Percentiles rank a stretch among this genome's conserved stretches.
These are phyloP conservation scores for Cheiracanthium punctorium DNA, from an alignment of 2,888 invertebrate species.

Conservation along the genomic window DNA sequence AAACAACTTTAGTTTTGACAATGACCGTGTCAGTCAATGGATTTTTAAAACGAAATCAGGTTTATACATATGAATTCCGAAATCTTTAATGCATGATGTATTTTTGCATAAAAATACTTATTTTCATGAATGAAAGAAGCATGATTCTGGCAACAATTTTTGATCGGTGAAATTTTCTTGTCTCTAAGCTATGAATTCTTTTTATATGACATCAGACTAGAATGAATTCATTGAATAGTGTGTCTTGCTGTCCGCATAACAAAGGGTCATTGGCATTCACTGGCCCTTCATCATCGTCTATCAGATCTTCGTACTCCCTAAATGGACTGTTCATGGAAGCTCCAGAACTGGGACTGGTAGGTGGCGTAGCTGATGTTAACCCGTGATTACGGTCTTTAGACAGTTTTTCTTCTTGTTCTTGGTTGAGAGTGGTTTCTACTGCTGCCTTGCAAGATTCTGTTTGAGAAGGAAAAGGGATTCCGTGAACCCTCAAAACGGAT, in stretches of 20 bases:
- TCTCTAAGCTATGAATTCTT: too few relatives aligned
- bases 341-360: conserved; percentile 60
- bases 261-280: conserved; percentile 48
- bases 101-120: too few relatives aligned
- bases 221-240: conserved; percentile 17
- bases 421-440: not conserved
- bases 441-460: not conserved
- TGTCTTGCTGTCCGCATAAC: conserved; percentile 44
- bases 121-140: too few relatives aligned
- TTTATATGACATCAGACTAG: too few relatives aligned
- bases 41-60: too few relatives aligned
- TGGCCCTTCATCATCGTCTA: conserved; percentile 29
- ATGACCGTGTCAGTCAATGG: too few relatives aligned
- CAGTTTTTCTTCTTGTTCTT: not conserved
- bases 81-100: too few relatives aligned
- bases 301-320: conserved; percentile 40
- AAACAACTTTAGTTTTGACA: too few relatives aligned
- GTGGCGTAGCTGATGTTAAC: conserved; percentile 35
- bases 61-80: too few relatives aligned
- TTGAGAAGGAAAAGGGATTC: conserved; percentile 17
- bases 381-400: not conserved
- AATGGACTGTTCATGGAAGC: conserved; percentile 19
- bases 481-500: conserved; percentile 10
- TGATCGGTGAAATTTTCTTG: too few relatives aligned
- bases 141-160: too few relatives aligned